A percentile compares a stretch with the other conserved stretches of the same genome.
phyloP scores from a whole-genome alignment of 2,888 invertebrate species.

The Habrosyne pyritoides region DNA sequence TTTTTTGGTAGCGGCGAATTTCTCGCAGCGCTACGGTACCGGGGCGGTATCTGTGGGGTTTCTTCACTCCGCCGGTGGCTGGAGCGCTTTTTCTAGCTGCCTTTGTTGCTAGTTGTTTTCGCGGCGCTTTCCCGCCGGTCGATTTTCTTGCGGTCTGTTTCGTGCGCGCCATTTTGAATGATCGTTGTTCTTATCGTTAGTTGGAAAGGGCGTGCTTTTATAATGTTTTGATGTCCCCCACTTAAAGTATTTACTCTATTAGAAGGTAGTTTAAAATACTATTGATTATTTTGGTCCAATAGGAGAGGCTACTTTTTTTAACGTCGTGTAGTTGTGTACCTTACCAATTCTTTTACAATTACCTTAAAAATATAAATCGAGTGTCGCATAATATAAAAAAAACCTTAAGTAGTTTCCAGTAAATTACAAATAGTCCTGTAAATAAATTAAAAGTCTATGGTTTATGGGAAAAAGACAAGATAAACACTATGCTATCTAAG shows the following conservation, averaged over 20 bases:
- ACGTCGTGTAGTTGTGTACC: too few species aligned
- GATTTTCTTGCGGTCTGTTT: conserved; percentile 90
- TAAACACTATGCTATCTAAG: too few species aligned
- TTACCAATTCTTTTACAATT: too few species aligned
- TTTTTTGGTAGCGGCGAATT: conserved; percentile 89
- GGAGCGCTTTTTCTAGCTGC: conserved; percentile 89
- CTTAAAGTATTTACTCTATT: conserved; percentile 4
- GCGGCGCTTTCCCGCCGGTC: conserved; percentile 89
- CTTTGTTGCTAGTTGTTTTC: conserved; percentile 88
- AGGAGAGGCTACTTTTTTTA: background rate
- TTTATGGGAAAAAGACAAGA: too few species aligned
- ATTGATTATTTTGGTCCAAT: too few species aligned
- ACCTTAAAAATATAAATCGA: too few species aligned
- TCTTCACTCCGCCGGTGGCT: conserved; percentile 89
- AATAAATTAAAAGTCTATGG: too few species aligned
- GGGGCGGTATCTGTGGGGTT: conserved; percentile 88
- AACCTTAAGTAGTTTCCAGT: too few species aligned
- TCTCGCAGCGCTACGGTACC: conserved; percentile 88
- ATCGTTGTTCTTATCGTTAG: background rate
- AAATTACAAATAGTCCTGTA: too few species aligned
- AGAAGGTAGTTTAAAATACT: too few species aligned
- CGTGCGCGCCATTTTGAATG: conserved; percentile 85
- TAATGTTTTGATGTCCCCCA: background rate
- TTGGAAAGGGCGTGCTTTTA: background rate
- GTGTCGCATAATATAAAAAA: too few species aligned